phyloP scores from a whole-genome alignment of 2,797 vertebrate genomes.

The Pseudochaenichthys georgianus region DNA sequence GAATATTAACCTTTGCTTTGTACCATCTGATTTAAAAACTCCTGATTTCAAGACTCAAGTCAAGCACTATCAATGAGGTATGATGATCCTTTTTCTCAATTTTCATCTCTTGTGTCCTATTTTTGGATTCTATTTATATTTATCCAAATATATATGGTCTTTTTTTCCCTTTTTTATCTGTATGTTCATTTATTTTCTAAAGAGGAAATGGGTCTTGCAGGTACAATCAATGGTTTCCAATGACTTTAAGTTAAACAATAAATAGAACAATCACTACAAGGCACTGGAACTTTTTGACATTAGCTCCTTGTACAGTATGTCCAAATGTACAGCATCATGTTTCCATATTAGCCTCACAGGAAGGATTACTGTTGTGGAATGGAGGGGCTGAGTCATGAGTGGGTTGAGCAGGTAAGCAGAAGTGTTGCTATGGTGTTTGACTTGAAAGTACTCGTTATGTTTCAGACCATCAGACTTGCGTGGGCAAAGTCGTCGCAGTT shows the following conservation, averaged over 20 bases:
- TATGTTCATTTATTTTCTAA: neutral
- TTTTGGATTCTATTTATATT: neutral
- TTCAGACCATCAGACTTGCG: constrained; percentile 74
- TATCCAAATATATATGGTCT: neutral
- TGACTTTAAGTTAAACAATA: neutral
- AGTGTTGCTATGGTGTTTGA: constrained; percentile 79
- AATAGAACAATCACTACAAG: neutral
- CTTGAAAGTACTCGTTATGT: constrained; percentile 76
- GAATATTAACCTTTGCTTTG: constrained; percentile 53
- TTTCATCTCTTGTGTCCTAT: neutral
- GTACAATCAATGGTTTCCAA: neutral
- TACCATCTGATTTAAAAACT: constrained; percentile 52
- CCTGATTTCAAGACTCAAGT: constrained; percentile 46
- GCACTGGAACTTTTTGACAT: constrained; percentile 5
- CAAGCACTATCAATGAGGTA: constrained; percentile 52
- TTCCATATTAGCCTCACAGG: constrained; percentile 59
- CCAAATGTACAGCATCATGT: constrained; percentile 28
- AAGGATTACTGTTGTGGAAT: constrained; percentile 64
- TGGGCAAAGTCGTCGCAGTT: constrained; percentile 68
- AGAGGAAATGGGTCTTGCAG: neutral
- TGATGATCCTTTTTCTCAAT: neutral
- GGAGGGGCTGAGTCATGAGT: constrained; percentile 74
- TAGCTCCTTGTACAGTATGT: constrained; percentile 13
- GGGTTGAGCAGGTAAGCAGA: constrained; percentile 74
- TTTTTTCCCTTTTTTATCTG: neutral